phyloP scores from a whole-genome alignment of 2,113 vertebrate species.

The Noturus placidus region DNA sequence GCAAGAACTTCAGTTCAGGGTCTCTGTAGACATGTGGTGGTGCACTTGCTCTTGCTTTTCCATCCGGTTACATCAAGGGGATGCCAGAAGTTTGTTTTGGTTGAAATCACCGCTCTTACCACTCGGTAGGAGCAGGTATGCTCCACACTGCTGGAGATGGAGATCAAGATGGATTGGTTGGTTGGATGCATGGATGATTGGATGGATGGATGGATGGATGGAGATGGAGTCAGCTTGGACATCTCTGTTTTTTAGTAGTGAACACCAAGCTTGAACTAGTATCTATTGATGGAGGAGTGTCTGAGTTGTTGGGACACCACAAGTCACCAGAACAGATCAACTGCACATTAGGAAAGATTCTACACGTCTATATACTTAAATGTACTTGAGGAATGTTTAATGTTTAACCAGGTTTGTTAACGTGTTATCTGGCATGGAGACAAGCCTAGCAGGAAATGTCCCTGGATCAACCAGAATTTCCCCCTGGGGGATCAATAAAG shows the following conservation, averaged over 20 bases:
- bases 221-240: background rate
- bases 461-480: background rate
- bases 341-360: background rate
- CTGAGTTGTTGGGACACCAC: background rate
- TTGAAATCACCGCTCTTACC: background rate
- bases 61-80: background rate
- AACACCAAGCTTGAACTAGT: background rate
- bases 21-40: background rate
- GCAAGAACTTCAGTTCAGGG: background rate
- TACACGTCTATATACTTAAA: background rate
- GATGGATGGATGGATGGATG: background rate
- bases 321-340: background rate
- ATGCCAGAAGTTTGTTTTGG: constrained; percentile 46
- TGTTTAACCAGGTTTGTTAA: background rate
- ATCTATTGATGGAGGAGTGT: background rate
- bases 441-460: background rate
- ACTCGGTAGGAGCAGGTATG: constrained; percentile 12
- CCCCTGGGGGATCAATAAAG: too few relatives aligned
- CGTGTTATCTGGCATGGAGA: background rate
- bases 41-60: background rate
- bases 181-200: background rate
- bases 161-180: constrained; percentile 24
- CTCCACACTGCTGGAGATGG: constrained; percentile 18
- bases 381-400: too few relatives aligned
- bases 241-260: background rate